Base-by-base conservation (phyloP, 2,888 invertebrate species). In the Eupithecia subfuscata region DNA sequence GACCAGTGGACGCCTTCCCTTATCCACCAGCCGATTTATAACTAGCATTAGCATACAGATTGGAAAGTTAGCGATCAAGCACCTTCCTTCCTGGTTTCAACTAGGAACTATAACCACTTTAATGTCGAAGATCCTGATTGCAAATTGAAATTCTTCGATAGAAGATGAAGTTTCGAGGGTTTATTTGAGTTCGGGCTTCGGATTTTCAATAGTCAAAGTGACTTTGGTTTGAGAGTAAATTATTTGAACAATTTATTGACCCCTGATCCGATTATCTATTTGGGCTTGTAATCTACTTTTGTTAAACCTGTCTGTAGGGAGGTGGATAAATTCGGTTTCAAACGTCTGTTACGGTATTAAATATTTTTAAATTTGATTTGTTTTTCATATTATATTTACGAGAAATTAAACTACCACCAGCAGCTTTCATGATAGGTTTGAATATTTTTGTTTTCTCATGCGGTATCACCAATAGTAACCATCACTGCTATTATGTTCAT, bases 1-100 rank as follows among this genome's bases (percentile, higher is more conserved):
- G 68, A 68, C 48, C 68, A 65, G 30, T 65, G 64, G 65, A 65
- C 52, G 56, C 56, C 25, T 69, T 8, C 73, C 72, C 65, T 75
- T 75, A 75, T 25, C 69, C 70, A 67, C 52, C 69, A 70, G 78
- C 77, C 83, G 84, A 87, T 87, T 88, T 88, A 87, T 88, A 88
- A 87, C 87, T 83, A 83, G 82, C 82, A 91, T 92, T 92, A 88
- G 90, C 92, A 92, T 92, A 91, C 89, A 92, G 87, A 92, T 92
- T 92, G 91, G 87, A 90, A 92, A 91, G 87, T 91, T 90, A 81
- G 80, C 81, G 79, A 86, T 87, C 84, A 85, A 81, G 81, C 81
- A 81, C 80, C 71, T 74, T 80, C 81, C 77, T 82, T 65, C 65
- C 60, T 60, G 73, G 75, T 76, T 76, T 64, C 52, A 76, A 73